Base-by-base conservation (phyloP, 2,888 invertebrate species). In the Sabellastarte sp. region DNA sequence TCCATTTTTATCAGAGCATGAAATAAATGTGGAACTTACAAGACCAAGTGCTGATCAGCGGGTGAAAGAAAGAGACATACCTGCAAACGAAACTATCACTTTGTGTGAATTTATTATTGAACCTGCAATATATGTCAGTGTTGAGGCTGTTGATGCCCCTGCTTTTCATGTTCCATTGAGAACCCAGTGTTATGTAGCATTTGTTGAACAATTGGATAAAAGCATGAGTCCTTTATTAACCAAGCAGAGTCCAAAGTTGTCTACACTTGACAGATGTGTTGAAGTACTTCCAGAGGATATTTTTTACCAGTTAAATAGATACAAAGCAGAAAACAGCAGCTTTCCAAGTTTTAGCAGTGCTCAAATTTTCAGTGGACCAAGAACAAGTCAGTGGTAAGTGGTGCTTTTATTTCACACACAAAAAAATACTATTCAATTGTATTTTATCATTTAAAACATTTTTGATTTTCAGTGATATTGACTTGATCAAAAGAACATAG, bases 91-190 rank as follows among this genome's bases (percentile, higher is more conserved):
- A 1, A n/a, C 64, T 3, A 61, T 73, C 31, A 57, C 61, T 4
- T 59, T 73, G 29, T 63, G 66, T 59, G 67, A 69, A 52, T 63
- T 63, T 31, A 32, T 70, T 26, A 59, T 67, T 15, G 73, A 73
- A 51, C 67, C 70, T 15, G 73, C 72, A 2, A 64, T 73, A 15
- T 70, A 67, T 50, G 69, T 66, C 29, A 69, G 70, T 51, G 67
- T 70, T 4, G 63, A 67, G 32, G 55, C 55, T 3, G 59, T 66
- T 1, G 67, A 67, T 2, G 64, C 70, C 0, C 73, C 73, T 1
- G 70, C 70, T 31, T 73, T 73, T 59, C 73, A 73, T 58, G 59
- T 73, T 20, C 73, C 73, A 1, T 60, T 72, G 10, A 52, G 73
- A 41, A 73, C 71, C 1, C 53, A 63, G 10, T 31, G 72, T 24